A percentile compares a stretch with the other conserved stretches of the same genome.
Evolutionary conservation across 2,113 vertebrate genomes (phyloP).

Genomic region (zebrafish (Danio rerio)): DNA sequence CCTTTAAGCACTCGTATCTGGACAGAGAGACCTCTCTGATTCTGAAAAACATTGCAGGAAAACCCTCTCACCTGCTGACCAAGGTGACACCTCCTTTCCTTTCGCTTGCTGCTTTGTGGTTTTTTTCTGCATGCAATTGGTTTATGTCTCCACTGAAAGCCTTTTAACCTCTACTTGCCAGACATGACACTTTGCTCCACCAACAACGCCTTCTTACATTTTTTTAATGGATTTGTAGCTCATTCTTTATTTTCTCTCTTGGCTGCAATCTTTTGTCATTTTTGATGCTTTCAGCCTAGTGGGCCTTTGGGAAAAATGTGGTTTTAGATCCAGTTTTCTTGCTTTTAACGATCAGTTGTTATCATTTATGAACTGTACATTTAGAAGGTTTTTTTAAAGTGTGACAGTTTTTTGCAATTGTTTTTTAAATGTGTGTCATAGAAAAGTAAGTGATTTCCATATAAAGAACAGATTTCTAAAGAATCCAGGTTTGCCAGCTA

Average conservation of each 20-base stretch:
- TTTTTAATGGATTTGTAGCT: constrained; percentile 13
- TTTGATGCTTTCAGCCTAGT: neutral
- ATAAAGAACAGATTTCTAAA: neutral
- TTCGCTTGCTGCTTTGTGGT: constrained; percentile 63
- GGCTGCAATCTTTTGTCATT: neutral
- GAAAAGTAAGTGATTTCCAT: neutral
- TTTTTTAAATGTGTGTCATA: neutral
- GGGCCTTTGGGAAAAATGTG: neutral
- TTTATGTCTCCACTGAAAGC: constrained; percentile 19
- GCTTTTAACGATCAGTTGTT: neutral
- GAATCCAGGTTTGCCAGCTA: neutral
- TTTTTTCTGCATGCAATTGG: constrained; percentile 75
- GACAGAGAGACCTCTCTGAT: constrained; percentile 99
- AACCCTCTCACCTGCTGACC: constrained; percentile 99
- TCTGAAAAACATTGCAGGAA: constrained; percentile 99
- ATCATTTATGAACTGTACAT: neutral
- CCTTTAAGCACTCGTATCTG: constrained; percentile 98
- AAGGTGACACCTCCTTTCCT: constrained; percentile 87
- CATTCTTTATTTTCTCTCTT: constrained; percentile 3
- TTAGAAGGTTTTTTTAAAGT: neutral
- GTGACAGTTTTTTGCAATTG: no score
- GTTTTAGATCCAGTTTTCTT: neutral
- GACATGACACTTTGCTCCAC: constrained; percentile 1
- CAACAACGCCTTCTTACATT: constrained; percentile 1
- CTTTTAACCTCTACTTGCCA: constrained; percentile 48